These are phyloP conservation scores for Macrophya annulata DNA, from an alignment of 2,888 invertebrate genomes.

Conservation along the genomic window DNA sequence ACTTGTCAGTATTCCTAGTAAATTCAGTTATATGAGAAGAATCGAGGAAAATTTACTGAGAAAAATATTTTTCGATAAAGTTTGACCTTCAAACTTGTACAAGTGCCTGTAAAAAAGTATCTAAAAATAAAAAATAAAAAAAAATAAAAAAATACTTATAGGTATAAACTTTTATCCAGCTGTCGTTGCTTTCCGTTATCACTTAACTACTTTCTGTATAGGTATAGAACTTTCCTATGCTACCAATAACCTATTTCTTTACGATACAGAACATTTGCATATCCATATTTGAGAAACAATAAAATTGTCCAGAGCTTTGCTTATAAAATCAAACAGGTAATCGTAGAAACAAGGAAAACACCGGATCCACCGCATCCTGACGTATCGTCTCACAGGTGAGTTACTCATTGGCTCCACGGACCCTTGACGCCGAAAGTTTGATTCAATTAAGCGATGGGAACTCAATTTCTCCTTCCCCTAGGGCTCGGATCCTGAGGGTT, in stretches of 20 bases:
- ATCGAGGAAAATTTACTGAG: slow-evolving; percentile 25
- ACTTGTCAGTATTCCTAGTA: slow-evolving; percentile 1
- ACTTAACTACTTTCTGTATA: background rate
- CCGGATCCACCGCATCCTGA: background rate
- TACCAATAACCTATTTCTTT: background rate
- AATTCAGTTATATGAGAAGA: slow-evolving; percentile 36
- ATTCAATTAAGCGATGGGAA: slow-evolving; percentile 59
- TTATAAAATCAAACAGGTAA: background rate
- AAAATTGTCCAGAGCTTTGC: background rate
- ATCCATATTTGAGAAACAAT: background rate
- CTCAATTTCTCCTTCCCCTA: slow-evolving; percentile 38
- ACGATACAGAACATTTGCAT: background rate
- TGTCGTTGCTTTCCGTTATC: slow-evolving; percentile 7
- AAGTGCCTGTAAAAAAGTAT: background rate
- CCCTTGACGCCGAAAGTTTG: slow-evolving; percentile 59
- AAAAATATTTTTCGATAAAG: slow-evolving; percentile 22
- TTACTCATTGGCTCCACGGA: slow-evolving; percentile 45
- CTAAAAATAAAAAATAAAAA: background rate
- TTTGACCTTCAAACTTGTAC: slow-evolving; percentile 18
- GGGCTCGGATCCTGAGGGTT: slow-evolving; percentile 28
- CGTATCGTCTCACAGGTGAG: slow-evolving; percentile 40
- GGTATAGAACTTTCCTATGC: background rate
- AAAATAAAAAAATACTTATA: no score
- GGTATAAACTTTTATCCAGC: slow-evolving; percentile 1
- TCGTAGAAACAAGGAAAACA: background rate